Conservation (phyloP, 2,113 vertebrate genomes). For the Pogonocichla stellata region DNA sequence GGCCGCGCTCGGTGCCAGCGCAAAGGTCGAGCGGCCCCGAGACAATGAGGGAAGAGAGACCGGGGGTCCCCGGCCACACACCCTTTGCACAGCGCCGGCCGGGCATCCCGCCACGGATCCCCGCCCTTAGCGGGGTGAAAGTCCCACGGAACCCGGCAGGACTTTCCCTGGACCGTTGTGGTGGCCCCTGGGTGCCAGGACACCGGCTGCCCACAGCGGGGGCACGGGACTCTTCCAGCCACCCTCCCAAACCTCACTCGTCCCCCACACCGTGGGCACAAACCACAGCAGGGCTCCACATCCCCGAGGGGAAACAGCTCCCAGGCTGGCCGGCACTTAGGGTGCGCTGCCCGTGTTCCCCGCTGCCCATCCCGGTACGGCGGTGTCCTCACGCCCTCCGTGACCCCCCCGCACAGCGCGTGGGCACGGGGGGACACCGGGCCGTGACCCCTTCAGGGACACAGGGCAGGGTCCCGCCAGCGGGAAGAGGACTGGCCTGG, state of each 20-base stretch:
- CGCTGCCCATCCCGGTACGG: not conserved
- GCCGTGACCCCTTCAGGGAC: not conserved
- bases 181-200: not conserved
- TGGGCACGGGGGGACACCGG: not conserved
- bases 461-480: not conserved
- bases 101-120: not conserved
- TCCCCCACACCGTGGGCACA: not conserved
- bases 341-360: not conserved
- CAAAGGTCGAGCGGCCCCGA: not conserved
- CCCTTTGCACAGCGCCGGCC: not conserved
- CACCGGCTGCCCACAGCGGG: not conserved
- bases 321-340: not conserved
- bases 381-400: not conserved
- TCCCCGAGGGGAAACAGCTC: not conserved
- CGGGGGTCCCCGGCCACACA: not conserved
- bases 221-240: conserved; percentile 22
- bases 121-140: not conserved
- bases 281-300: not conserved
- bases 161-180: not conserved
- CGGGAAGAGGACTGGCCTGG: too few relatives aligned
- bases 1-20: not conserved
- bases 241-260: not conserved
- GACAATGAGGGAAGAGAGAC: not conserved
- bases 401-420: not conserved
- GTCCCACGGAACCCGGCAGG: not conserved